Conservation (phyloP, 2,888 invertebrate species). For the Cephus pygmeus region DNA sequence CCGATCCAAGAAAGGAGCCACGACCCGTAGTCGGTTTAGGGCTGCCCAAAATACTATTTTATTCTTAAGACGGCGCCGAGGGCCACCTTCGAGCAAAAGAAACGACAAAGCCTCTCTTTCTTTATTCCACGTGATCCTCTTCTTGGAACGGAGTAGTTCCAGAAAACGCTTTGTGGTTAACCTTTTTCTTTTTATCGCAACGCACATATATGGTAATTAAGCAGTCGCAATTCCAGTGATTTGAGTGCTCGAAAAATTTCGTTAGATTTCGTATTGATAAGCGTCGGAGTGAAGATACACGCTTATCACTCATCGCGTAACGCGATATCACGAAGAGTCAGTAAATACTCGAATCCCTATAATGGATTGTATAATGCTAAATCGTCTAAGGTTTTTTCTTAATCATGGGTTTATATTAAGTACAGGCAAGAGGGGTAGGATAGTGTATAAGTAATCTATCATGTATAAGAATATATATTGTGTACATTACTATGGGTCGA, state of each 20-base stretch:
- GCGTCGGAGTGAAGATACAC: background rate
- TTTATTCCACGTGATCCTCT: background rate
- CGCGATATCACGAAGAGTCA: background rate
- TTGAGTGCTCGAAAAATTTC: background rate
- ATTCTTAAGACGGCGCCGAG: conserved; percentile 21
- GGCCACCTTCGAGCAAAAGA: conserved; percentile 10
- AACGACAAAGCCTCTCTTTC: conserved; percentile 11
- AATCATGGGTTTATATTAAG: background rate
- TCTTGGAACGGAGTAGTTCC: background rate
- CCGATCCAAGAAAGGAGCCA: conserved; percentile 18
- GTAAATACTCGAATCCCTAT: background rate
- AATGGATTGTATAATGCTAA: background rate
- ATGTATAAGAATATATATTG: background rate
- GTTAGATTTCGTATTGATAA: background rate
- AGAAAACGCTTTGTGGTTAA: background rate
- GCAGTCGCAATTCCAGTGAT: background rate
- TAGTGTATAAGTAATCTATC: background rate
- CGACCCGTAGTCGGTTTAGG: conserved; percentile 6
- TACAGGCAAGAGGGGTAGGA: background rate
- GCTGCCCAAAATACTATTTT: conserved; percentile 26
- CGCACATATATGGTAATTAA: background rate
- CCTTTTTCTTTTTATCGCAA: background rate
- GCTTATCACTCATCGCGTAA: background rate
- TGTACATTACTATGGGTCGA: background rate
- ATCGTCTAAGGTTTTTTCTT: background rate